Conservation (phyloP, 30 jellyfish, hydroid and myxozoan genomes). For the Chironex yamaguchii region DNA sequence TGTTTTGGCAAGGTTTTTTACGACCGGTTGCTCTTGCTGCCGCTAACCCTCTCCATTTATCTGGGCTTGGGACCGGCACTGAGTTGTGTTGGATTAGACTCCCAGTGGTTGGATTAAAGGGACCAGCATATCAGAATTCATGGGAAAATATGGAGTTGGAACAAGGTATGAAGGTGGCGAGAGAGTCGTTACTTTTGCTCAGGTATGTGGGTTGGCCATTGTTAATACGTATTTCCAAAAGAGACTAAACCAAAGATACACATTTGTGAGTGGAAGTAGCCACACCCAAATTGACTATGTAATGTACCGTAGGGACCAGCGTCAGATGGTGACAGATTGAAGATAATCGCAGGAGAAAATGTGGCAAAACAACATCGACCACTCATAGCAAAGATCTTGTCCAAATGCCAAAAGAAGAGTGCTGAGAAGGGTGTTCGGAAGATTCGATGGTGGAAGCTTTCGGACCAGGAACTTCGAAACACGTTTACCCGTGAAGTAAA, state of each 20-base stretch:
- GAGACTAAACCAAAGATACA: neutral
- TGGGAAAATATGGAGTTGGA: no score
- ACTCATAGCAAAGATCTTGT: neutral
- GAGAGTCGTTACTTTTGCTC: neutral
- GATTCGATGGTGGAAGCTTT: conserved; percentile 26
- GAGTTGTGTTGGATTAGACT: no score
- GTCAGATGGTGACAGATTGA: neutral
- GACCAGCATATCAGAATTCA: no score
- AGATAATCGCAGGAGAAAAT: neutral
- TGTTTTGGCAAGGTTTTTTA: no score
- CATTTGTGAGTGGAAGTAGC: neutral
- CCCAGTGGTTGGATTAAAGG: no score
- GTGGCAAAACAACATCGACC: conserved; percentile 8
- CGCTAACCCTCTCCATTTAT: no score
- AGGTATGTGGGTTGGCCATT: neutral
- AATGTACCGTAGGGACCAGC: conserved; percentile 2
- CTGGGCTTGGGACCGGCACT: no score
- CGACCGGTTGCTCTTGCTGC: no score
- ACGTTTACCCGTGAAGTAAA: neutral
- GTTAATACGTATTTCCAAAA: conserved; percentile 9
- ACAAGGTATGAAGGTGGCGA: no score
- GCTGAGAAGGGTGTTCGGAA: no score
- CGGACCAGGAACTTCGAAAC: neutral
- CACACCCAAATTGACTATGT: conserved; percentile 8
- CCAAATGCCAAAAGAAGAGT: neutral